Evolutionary conservation across 1,140 invertebrate species (phyloP).

Genomic region (Hypothenemus hampei): DNA sequence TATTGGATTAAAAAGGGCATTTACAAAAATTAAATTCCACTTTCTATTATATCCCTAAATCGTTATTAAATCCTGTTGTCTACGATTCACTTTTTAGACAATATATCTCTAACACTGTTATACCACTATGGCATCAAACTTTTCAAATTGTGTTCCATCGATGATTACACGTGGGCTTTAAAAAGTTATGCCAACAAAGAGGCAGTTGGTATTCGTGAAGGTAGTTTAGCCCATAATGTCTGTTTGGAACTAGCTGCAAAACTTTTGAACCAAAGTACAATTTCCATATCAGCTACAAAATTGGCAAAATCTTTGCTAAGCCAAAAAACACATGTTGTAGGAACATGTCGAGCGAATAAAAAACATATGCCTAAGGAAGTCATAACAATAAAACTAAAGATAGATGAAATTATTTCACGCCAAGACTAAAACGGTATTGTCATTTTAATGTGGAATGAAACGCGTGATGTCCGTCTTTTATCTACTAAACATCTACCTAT

Average conservation of each 20-base stretch:
- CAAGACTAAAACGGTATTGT: constrained; percentile 44
- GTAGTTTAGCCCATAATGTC: constrained; percentile 22
- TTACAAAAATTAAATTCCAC: too few species aligned
- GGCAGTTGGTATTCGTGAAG: background rate
- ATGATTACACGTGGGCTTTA: constrained; percentile 27
- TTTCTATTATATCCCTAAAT: too few species aligned
- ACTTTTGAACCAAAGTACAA: constrained; percentile 33
- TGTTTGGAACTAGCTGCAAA: constrained; percentile 27
- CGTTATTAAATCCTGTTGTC: too few species aligned
- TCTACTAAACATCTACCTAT: constrained; percentile 41
- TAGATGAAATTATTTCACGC: constrained; percentile 38
- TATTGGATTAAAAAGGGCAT: too few species aligned
- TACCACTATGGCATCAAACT: constrained; percentile 39
- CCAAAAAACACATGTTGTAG: background rate
- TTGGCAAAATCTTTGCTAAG: background rate
- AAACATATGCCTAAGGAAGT: constrained; percentile 31
- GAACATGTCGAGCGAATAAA: constrained; percentile 14
- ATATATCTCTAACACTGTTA: constrained; percentile 38
- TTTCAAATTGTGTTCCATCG: constrained; percentile 31
- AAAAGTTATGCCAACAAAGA: constrained; percentile 29
- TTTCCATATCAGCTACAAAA: constrained; percentile 14
- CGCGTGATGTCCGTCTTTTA: constrained; percentile 44
- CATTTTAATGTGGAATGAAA: constrained; percentile 47
- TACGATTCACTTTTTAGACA: too few species aligned
- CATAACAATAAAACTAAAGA: constrained; percentile 40